A percentile compares a stretch with the other conserved stretches of the same genome.
Conservation (phyloP, 2,113 vertebrate species). For the Scomber scombrus region DNA sequence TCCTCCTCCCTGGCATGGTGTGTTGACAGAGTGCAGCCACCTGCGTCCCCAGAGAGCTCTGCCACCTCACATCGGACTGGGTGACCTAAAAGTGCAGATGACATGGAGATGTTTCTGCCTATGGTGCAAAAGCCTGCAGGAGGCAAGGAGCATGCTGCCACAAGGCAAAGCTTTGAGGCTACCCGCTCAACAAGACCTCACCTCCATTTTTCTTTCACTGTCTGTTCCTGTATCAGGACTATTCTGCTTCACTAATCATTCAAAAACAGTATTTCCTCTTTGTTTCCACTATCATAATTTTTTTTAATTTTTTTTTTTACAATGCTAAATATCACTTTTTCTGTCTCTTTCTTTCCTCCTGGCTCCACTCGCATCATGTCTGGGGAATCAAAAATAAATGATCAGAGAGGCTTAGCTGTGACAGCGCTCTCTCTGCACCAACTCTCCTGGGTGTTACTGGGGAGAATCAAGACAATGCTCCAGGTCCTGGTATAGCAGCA, state of each 20-base stretch:
- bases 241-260: slow-evolving; percentile 1
- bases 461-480: slow-evolving; percentile 51
- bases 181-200: slow-evolving; percentile 18
- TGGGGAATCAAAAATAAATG: slow-evolving; percentile 75
- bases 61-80: neutral
- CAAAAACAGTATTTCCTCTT: neutral
- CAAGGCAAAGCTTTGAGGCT: slow-evolving; percentile 49
- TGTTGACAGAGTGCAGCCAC: slow-evolving; percentile 41
- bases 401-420: slow-evolving; percentile 61
- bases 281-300: neutral
- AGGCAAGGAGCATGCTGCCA: slow-evolving; percentile 42
- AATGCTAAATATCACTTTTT: slow-evolving; percentile 21
- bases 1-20: slow-evolving; percentile 3
- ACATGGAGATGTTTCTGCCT: slow-evolving; percentile 59
- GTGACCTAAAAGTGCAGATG: slow-evolving; percentile 25
- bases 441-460: slow-evolving; percentile 43
- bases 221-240: neutral
- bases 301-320: neutral
- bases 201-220: slow-evolving; percentile 11
- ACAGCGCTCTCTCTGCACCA: slow-evolving; percentile 51
- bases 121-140: slow-evolving; percentile 53
- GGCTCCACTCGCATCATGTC: slow-evolving; percentile 42
- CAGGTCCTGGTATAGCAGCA: slow-evolving; percentile 38
- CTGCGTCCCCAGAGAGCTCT: neutral
- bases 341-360: slow-evolving; percentile 30